Conservation (phyloP, 2,797 vertebrate genomes). For the Peromyscus attwateri region DNA sequence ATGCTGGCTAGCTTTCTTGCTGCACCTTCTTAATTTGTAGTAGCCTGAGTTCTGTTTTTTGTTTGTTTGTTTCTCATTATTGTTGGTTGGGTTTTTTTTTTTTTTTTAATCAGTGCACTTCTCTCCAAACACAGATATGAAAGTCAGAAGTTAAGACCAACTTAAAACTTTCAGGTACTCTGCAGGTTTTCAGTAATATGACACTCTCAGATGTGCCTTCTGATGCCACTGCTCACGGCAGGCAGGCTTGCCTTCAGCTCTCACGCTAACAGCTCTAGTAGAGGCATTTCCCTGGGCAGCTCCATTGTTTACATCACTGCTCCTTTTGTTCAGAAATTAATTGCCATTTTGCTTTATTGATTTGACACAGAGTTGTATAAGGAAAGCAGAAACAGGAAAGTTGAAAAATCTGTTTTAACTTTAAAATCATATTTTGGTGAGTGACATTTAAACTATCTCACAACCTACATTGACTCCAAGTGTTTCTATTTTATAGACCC, state of each 20-base stretch:
- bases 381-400: slow-evolving; percentile 1
- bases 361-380: slow-evolving; percentile 28
- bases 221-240: background rate
- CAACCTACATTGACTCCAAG: background rate
- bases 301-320: background rate
- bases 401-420: background rate
- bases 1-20: background rate
- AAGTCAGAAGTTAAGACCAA: background rate
- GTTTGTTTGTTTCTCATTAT: background rate
- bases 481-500: slow-evolving; percentile 19
- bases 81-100: background rate
- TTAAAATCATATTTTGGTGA: background rate
- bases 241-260: background rate
- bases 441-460: slow-evolving; percentile 20
- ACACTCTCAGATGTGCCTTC: background rate
- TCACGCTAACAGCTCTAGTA: background rate
- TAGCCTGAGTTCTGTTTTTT: background rate
- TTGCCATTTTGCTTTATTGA: slow-evolving; percentile 4
- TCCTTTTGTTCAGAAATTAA: background rate
- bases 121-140: background rate
- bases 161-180: background rate
- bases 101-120: background rate
- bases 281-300: background rate
- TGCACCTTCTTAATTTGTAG: background rate
- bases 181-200: background rate